phyloP scores from a whole-genome alignment of 2,888 invertebrate genomes.

The Siphonodentalium dalli region DNA sequence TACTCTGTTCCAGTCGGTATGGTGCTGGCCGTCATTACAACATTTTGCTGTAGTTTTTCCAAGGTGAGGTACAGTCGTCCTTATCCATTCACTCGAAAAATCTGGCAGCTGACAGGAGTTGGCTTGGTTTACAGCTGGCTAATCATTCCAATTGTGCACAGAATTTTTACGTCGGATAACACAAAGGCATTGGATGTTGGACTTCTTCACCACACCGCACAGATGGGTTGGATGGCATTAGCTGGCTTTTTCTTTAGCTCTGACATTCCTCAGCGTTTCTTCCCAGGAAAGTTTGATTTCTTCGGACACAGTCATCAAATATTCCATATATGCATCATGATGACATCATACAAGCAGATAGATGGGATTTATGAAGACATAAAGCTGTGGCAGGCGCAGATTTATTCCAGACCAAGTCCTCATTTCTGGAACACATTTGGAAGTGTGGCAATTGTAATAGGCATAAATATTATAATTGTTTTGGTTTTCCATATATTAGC shows the following conservation, averaged over 20 bases:
- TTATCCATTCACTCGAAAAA: conserved; percentile 58
- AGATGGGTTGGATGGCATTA: conserved; percentile 58
- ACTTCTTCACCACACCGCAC: conserved; percentile 50
- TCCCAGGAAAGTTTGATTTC: conserved; percentile 60
- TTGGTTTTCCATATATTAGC: conserved; percentile 40
- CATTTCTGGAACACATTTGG: conserved; percentile 56
- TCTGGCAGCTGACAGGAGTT: conserved; percentile 61
- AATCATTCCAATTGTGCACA: conserved; percentile 55
- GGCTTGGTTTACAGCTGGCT: conserved; percentile 57
- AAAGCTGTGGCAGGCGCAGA: conserved; percentile 30
- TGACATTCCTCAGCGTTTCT: conserved; percentile 60
- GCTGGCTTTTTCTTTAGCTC: conserved; percentile 62
- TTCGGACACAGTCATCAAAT: conserved; percentile 63
- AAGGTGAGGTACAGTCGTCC: conserved; percentile 58
- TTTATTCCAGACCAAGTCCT: conserved; percentile 42
- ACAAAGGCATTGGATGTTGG: conserved; percentile 46
- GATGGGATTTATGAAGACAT: conserved; percentile 60
- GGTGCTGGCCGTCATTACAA: conserved; percentile 49
- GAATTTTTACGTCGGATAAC: conserved; percentile 42
- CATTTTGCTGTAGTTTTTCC: conserved; percentile 54
- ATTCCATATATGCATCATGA: conserved; percentile 61
- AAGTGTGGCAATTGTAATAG: conserved; percentile 45
- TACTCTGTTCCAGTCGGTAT: conserved; percentile 51
- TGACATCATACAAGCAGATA: conserved; percentile 56
- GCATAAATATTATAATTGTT: conserved; percentile 44